A percentile compares a stretch with the other conserved stretches of the same genome.
Evolutionary conservation across 1,140 invertebrate species (phyloP).

Genomic region (Bombus terrestris): DNA sequence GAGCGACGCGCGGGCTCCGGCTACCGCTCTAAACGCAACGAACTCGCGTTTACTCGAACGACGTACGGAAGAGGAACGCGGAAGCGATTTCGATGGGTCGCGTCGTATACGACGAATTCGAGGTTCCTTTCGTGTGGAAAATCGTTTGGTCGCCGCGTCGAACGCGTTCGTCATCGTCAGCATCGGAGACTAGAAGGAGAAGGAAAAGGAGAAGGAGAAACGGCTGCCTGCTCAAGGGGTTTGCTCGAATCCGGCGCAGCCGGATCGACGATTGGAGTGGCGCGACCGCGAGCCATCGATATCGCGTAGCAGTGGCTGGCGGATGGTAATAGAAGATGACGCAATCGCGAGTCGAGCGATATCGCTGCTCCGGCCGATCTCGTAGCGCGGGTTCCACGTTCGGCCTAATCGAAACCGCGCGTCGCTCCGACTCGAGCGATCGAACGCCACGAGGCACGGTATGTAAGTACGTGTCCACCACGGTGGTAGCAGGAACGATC

Average conservation of each 20-base stretch:
- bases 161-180: conserved; percentile 39
- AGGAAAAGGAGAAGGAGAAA: background rate
- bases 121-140: too few relatives aligned
- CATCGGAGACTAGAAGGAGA: background rate
- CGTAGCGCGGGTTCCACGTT: background rate
- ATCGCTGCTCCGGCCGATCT: background rate
- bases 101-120: background rate
- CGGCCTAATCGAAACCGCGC: background rate
- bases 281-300: background rate
- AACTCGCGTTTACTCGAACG: conserved; percentile 79
- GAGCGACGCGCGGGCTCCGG: conserved; percentile 74
- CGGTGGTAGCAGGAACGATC: background rate
- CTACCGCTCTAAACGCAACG: conserved; percentile 79
- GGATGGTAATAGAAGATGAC: conserved; percentile 12
- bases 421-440: background rate
- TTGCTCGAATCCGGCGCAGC: too few relatives aligned
- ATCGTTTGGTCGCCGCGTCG: too few relatives aligned
- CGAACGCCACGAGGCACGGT: background rate
- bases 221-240: conserved; percentile 51
- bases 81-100: conserved; percentile 62
- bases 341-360: background rate
- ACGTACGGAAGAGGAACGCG: conserved; percentile 76
- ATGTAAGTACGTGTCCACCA: background rate
- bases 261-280: background rate
- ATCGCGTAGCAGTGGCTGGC: conserved; percentile 13